These are phyloP conservation scores for Semnopithecus entellus DNA, from an alignment of 2,113 vertebrate genomes.

Conservation along the genomic window DNA sequence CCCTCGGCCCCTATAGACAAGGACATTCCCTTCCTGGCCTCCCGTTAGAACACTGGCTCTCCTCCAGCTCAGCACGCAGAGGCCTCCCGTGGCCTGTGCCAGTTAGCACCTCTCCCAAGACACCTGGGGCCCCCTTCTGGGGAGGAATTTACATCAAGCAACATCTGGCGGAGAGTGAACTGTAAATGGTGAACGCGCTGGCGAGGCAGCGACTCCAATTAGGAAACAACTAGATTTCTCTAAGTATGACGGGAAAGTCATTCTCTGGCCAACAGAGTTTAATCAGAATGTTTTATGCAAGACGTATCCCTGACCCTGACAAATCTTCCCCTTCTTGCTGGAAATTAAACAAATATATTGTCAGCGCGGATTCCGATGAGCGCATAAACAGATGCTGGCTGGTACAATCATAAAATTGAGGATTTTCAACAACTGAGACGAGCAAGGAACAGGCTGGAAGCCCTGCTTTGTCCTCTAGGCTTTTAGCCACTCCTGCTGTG, in stretches of 20 bases:
- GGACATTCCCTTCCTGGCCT: neutral
- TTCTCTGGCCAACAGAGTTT: slow-evolving; percentile 67
- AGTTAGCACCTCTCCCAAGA: slow-evolving; percentile 35
- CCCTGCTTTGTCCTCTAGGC: accelerated
- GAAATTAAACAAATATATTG: slow-evolving; percentile 75
- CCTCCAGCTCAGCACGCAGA: neutral
- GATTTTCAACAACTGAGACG: neutral
- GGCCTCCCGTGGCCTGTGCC: accelerated
- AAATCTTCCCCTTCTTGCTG: slow-evolving; percentile 70
- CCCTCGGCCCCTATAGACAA: neutral
- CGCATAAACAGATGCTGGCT: slow-evolving; percentile 43
- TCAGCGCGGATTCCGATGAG: slow-evolving; percentile 49
- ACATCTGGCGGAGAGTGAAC: slow-evolving; percentile 24
- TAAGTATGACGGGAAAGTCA: slow-evolving; percentile 1
- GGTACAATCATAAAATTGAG: accelerated
- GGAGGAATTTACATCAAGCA: neutral
- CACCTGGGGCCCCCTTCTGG: neutral
- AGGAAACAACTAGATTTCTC: slow-evolving; percentile 33
- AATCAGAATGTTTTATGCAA: slow-evolving; percentile 80
- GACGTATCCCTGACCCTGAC: slow-evolving; percentile 71
- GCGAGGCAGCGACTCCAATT: slow-evolving; percentile 41
- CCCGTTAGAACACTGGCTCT: neutral
- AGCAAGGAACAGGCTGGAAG: neutral
- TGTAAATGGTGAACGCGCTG: neutral
- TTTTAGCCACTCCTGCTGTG: neutral